phyloP scores from a whole-genome alignment of 2,888 invertebrate genomes.

The Deilephila elpenor region DNA sequence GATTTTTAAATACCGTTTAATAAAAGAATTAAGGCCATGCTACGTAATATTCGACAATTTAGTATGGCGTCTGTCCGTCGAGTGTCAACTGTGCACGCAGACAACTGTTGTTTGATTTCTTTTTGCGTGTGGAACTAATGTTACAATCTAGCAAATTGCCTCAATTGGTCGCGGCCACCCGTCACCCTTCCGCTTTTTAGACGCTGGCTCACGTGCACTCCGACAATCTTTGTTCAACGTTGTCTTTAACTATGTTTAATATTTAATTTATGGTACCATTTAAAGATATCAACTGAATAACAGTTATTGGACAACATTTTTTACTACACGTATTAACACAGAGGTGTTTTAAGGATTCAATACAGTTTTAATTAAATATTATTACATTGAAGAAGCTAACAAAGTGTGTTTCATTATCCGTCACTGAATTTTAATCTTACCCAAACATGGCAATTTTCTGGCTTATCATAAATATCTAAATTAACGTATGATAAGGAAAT shows the following conservation, averaged over 20 bases:
- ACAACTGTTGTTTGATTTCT: conserved; percentile 49
- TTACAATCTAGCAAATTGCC: conserved; percentile 52
- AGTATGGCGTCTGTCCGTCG: conserved; percentile 48
- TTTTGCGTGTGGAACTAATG: conserved; percentile 53
- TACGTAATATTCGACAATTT: conserved; percentile 45
- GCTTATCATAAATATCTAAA: not conserved
- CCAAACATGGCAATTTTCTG: not conserved
- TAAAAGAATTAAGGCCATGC: conserved; percentile 53
- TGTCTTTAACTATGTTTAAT: conserved; percentile 29
- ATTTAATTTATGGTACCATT: not conserved
- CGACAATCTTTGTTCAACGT: conserved; percentile 33
- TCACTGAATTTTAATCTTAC: not conserved
- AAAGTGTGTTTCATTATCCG: not conserved
- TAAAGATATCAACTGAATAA: too few relatives aligned
- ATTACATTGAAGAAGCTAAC: too few relatives aligned
- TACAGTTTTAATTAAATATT: too few relatives aligned
- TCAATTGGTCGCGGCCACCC: conserved; percentile 60
- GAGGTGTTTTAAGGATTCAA: too few relatives aligned
- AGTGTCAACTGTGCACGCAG: conserved; percentile 46
- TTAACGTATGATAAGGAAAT: not conserved
- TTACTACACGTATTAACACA: too few relatives aligned
- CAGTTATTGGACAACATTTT: too few relatives aligned
- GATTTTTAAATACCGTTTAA: conserved; percentile 42
- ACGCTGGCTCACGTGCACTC: conserved; percentile 39
- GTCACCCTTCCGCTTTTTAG: conserved; percentile 61